Conservation (phyloP, 2,113 vertebrate species). For the Podarcis cretensis region DNA sequence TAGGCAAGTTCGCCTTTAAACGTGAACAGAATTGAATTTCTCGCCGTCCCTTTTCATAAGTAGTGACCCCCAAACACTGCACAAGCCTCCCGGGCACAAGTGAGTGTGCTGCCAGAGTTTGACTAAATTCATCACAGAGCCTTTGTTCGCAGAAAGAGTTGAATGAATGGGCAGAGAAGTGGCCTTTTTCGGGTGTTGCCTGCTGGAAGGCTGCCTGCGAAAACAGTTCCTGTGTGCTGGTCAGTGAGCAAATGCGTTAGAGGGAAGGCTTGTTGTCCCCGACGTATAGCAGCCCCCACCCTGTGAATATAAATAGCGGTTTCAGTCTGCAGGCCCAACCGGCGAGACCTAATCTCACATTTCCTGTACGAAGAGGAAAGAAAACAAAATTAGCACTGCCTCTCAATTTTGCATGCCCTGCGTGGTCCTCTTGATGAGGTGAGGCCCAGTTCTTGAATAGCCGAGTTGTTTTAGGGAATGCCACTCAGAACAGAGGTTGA, state of each 20-base stretch:
- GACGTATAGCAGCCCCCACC: background rate
- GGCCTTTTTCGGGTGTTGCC: slow-evolving; percentile 3
- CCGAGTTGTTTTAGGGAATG: slow-evolving; percentile 24
- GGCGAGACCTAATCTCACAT: slow-evolving; percentile 27
- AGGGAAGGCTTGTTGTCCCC: background rate
- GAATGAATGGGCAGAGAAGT: background rate
- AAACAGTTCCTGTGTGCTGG: slow-evolving; percentile 16
- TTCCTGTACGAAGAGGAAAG: slow-evolving; percentile 30
- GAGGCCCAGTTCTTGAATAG: slow-evolving; percentile 31
- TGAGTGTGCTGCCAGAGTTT: background rate
- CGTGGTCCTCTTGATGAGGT: slow-evolving; percentile 17
- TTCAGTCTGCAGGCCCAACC: slow-evolving; percentile 5
- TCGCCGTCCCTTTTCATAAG: too few relatives aligned
- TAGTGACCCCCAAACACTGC: background rate
- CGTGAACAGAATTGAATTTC: too few relatives aligned
- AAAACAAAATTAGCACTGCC: slow-evolving; percentile 34
- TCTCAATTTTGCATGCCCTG: slow-evolving; percentile 5
- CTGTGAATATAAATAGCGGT: slow-evolving; percentile 18
- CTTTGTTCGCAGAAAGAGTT: background rate
- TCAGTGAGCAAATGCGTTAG: background rate
- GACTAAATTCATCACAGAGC: background rate
- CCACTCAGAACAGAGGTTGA: slow-evolving; percentile 9
- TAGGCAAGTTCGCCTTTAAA: too few relatives aligned
- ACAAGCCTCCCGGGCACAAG: background rate
- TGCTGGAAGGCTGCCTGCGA: background rate